phyloP scores from a whole-genome alignment of 1,140 invertebrate species.

The Matsumurasca onukii region DNA sequence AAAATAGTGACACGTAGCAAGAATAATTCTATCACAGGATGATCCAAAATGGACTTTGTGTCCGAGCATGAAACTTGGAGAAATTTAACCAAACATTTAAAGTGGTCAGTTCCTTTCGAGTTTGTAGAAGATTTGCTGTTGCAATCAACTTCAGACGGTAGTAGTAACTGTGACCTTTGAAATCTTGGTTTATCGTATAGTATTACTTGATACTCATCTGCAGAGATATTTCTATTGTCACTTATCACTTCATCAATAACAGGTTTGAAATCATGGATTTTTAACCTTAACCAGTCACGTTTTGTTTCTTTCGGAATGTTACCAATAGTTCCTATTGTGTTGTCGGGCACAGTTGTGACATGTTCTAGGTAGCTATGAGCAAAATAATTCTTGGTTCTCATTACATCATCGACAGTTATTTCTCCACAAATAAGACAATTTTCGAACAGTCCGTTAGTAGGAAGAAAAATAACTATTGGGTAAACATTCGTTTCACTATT shows the following conservation, averaged over 20 bases:
- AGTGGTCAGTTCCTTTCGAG: not conserved
- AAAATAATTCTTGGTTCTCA: constrained; percentile 15
- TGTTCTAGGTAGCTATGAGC: not conserved
- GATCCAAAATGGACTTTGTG: not conserved
- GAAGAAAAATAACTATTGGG: not conserved
- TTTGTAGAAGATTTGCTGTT: too few species aligned
- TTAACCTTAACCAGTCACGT: constrained; percentile 4
- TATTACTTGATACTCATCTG: not conserved
- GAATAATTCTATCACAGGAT: not conserved
- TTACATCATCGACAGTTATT: not conserved
- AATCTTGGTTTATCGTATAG: not conserved
- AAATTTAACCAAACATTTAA: not conserved
- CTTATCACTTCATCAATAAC: not conserved
- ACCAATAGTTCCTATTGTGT: constrained; percentile 8
- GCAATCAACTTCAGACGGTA: not conserved
- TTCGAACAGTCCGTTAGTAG: not conserved
- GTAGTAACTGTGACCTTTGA: not conserved
- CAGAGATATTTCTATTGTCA: not conserved
- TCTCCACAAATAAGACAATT: not conserved
- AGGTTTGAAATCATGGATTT: not conserved
- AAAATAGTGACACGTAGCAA: not conserved
- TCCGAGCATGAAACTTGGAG: too few species aligned
- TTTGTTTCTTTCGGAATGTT: constrained; percentile 1
- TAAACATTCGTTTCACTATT: too few species aligned
- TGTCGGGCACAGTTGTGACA: not conserved